Conservation (phyloP, 64 coral and sea anemone species). For the Actinia equina region DNA sequence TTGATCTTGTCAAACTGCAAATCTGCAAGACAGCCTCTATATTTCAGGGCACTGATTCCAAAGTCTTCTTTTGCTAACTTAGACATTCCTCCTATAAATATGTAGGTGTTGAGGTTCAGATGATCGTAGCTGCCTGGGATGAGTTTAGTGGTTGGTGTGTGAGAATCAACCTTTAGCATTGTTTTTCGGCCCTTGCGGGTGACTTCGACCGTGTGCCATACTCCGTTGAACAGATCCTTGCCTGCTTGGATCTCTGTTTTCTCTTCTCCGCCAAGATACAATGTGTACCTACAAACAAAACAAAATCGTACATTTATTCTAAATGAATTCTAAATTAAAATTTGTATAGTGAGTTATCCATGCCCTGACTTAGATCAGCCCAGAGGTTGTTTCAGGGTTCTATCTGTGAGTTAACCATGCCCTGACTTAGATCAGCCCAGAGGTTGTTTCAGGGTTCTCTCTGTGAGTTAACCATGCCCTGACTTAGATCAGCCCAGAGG, state of each 20-base stretch:
- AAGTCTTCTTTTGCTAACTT: neutral
- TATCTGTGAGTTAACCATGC: too few species aligned
- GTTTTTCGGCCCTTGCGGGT: conserved; percentile 4
- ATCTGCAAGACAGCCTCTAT: conserved; percentile 31
- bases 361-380: too few species aligned
- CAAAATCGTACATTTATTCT: too few species aligned
- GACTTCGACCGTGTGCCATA: conserved; percentile 48
- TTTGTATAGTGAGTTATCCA: too few species aligned
- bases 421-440: too few species aligned
- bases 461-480: too few species aligned
- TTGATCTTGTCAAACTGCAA: conserved; percentile 36
- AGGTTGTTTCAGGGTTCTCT: too few species aligned
- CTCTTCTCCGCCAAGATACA: conserved; percentile 33
- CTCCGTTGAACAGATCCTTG: conserved; percentile 42
- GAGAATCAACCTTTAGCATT: conserved; percentile 8
- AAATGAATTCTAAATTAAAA: too few species aligned
- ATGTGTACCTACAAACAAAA: conserved; percentile 15
- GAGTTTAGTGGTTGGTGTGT: neutral
- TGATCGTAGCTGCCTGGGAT: conserved; percentile 14
- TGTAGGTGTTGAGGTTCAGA: conserved; percentile 22
- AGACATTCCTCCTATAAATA: conserved; percentile 44
- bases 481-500: too few species aligned
- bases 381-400: too few species aligned
- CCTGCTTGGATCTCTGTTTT: neutral
- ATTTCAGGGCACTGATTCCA: neutral